phyloP scores from a whole-genome alignment of 2,888 invertebrate species.

The Metacarcinus magister region DNA sequence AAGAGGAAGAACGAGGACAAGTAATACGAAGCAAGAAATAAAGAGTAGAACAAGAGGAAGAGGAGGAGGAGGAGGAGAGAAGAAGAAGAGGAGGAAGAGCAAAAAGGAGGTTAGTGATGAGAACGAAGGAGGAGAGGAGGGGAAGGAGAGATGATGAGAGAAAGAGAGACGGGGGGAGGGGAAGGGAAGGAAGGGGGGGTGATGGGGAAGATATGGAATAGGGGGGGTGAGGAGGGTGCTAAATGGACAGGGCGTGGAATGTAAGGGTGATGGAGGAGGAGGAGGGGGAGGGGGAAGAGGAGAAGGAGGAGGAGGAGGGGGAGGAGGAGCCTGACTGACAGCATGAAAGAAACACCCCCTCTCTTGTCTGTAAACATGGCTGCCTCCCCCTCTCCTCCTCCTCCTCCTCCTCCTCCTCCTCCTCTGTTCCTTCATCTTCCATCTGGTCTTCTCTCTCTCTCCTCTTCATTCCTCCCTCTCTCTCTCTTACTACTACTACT shows the following conservation, averaged over 20 bases:
- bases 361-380: constrained; percentile 27
- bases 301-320: not conserved
- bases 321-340: not conserved
- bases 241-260: constrained; percentile 50
- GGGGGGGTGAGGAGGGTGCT: not conserved
- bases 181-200: not conserved
- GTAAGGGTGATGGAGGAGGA: constrained; percentile 20
- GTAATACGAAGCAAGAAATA: not conserved
- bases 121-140: constrained; percentile 5
- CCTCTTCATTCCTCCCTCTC: not conserved
- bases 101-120: not conserved
- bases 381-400: not conserved
- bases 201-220: not conserved
- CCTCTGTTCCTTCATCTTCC: not conserved
- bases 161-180: not conserved
- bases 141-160: not conserved
- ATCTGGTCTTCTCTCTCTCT: not conserved
- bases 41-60: not conserved
- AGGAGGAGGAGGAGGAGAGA: not conserved
- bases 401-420: not conserved
- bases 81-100: not conserved
- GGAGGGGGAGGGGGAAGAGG: not conserved
- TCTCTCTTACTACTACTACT: constrained; percentile 30
- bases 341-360: not conserved
- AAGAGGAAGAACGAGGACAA: not conserved